Conservation (phyloP, 2,113 vertebrate species). For the Eulacestoma nigropectus region DNA sequence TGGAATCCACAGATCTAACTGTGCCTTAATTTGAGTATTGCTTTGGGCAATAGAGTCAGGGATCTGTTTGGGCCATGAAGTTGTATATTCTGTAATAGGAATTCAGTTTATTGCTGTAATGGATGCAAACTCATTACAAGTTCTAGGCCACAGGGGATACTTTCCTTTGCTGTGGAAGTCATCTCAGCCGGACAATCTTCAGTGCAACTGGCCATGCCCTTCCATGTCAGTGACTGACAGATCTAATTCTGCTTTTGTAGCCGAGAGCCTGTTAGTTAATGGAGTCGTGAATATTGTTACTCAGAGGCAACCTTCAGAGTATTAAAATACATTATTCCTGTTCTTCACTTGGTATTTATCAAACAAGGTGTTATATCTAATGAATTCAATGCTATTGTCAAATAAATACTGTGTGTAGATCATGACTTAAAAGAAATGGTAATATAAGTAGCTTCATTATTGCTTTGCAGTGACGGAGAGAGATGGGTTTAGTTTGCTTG, state of each 20-base stretch:
- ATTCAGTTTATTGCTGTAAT: background rate
- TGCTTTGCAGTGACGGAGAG: conserved; percentile 11
- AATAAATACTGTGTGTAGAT: conserved; percentile 28
- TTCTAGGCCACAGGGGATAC: background rate
- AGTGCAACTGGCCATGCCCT: conserved; percentile 14
- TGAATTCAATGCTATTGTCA: background rate
- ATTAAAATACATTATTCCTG: background rate
- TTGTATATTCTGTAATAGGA: background rate
- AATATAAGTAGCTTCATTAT: background rate
- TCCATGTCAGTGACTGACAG: conserved; percentile 18
- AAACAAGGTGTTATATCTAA: conserved; percentile 28
- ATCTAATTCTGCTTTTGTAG: conserved; percentile 39
- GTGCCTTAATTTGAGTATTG: background rate
- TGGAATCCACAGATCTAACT: background rate
- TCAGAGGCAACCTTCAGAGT: background rate
- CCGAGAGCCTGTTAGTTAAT: conserved; percentile 36
- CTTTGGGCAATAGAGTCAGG: background rate
- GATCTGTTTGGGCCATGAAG: background rate
- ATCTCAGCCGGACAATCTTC: conserved; percentile 11
- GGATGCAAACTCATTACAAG: conserved; percentile 7
- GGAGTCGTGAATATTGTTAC: conserved; percentile 13
- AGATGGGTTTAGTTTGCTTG: conserved; percentile 17
- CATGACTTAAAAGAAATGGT: conserved; percentile 37
- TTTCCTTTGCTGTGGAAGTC: conserved; percentile 10
- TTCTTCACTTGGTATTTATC: conserved; percentile 51